A percentile compares a stretch with the other conserved stretches of the same genome.
phyloP scores from a whole-genome alignment of 2,113 vertebrate species.

The Mugil cephalus region DNA sequence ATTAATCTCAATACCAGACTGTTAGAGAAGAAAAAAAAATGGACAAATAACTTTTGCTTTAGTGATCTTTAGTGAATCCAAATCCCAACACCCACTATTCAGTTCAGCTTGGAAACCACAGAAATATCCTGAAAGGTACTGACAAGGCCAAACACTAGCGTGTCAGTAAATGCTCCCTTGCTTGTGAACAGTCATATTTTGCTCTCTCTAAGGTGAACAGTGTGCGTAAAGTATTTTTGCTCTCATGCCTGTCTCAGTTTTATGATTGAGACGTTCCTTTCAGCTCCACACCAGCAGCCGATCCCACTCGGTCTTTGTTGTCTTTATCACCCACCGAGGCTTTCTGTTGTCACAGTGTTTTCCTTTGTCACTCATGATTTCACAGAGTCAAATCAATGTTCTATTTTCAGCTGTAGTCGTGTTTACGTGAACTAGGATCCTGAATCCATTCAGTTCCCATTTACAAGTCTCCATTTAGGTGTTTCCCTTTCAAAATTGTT shows the following conservation, averaged over 20 bases:
- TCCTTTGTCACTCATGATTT: no score
- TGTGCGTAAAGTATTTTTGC: conserved; percentile 45
- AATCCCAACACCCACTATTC: background rate
- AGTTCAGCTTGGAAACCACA: conserved; percentile 7
- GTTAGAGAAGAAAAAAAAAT: background rate
- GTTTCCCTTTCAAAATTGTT: no score
- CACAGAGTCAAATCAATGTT: no score
- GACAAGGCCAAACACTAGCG: conserved; percentile 47
- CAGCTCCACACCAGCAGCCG: no score
- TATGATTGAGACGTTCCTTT: no score
- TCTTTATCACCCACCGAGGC: no score
- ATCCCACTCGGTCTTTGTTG: no score
- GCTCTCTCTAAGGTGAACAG: conserved; percentile 29
- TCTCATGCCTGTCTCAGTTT: conserved; percentile 4
- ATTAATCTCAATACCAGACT: conserved; percentile 27
- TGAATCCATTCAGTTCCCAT: no score
- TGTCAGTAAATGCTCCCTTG: conserved; percentile 19
- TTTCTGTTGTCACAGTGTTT: no score
- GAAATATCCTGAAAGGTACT: conserved; percentile 40
- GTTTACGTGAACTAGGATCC: no score
- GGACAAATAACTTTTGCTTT: background rate
- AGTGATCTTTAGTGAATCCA: background rate
- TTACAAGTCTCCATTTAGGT: no score
- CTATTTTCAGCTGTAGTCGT: no score
- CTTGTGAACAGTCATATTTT: background rate